These are phyloP conservation scores for Flexamia atlantica DNA, from an alignment of 2,888 invertebrate species.

Conservation along the genomic window DNA sequence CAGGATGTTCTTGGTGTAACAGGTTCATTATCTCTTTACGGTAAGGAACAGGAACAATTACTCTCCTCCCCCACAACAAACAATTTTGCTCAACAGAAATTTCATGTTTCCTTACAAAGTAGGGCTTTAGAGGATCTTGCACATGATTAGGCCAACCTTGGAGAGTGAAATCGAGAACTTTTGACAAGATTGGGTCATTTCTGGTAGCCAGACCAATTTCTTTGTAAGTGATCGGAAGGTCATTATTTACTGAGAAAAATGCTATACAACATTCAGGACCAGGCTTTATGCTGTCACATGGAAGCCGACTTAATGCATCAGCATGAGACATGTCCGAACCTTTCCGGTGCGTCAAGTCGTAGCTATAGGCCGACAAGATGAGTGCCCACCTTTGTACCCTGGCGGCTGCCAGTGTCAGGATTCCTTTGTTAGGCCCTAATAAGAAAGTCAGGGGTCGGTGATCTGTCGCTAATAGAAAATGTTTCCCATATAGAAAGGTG, in stretches of 20 bases:
- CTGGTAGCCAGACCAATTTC: constrained; percentile 13
- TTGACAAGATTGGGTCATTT: constrained; percentile 39
- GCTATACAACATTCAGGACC: not conserved
- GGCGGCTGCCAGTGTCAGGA: constrained; percentile 51
- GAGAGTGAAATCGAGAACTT: constrained; percentile 29
- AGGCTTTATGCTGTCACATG: not conserved
- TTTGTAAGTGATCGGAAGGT: constrained; percentile 35
- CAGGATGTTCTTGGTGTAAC: constrained; percentile 45
- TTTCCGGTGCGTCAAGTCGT: constrained; percentile 44
- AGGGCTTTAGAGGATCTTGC: constrained; percentile 38
- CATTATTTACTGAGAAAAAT: constrained; percentile 10
- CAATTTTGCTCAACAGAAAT: constrained; percentile 42
- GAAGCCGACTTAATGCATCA: constrained; percentile 45
- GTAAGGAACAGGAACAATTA: constrained; percentile 9
- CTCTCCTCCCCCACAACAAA: constrained; percentile 32
- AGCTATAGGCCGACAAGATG: constrained; percentile 52
- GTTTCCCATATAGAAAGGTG: constrained; percentile 73
- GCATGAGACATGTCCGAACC: constrained; percentile 41
- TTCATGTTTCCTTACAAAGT: constrained; percentile 5
- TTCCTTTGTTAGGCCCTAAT: constrained; percentile 67
- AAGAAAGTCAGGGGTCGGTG: constrained; percentile 73
- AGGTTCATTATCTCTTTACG: constrained; percentile 14
- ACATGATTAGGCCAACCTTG: constrained; percentile 44
- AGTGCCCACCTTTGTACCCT: constrained; percentile 55
- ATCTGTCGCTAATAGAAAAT: constrained; percentile 73